These are phyloP conservation scores for Sisyra terminalis DNA, from an alignment of 2,888 invertebrate genomes.

Conservation along the genomic window DNA sequence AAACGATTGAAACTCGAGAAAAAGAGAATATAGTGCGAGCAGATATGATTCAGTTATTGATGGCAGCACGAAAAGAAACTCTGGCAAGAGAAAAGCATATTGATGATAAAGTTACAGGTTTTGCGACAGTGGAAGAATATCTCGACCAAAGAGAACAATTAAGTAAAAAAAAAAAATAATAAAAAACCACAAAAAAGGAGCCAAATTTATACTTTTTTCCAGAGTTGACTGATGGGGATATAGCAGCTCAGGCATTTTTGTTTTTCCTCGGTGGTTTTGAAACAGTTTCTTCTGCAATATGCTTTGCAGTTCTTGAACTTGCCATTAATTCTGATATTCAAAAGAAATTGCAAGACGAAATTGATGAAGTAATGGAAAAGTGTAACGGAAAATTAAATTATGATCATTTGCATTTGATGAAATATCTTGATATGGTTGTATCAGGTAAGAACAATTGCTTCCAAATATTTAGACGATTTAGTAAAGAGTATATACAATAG, in stretches of 20 bases:
- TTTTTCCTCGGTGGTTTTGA: conserved; percentile 17
- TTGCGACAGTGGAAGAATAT: conserved; percentile 27
- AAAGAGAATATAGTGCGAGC: conserved; percentile 1
- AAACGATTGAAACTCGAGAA: conserved; percentile 2
- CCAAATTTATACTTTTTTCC: neutral
- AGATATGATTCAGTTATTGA: conserved; percentile 28
- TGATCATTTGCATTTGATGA: conserved; percentile 15
- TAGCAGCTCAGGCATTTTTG: conserved; percentile 15
- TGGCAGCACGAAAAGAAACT: conserved; percentile 1
- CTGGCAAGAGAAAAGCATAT: neutral
- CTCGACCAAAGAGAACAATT: neutral
- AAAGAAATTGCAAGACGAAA: conserved; percentile 13
- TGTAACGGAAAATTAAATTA: conserved; percentile 13
- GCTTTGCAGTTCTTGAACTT: conserved; percentile 13
- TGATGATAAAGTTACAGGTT: conserved; percentile 16
- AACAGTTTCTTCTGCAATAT: conserved; percentile 12
- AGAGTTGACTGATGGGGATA: conserved; percentile 10
- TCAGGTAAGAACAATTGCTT: conserved; percentile 9
- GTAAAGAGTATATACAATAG: no score
- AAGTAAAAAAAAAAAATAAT: no score
- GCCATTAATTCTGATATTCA: conserved; percentile 16
- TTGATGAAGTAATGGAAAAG: conserved; percentile 12
- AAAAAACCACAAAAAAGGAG: neutral
- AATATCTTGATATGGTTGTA: conserved; percentile 17
- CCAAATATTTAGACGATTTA: neutral